Evolutionary conservation across 2,888 invertebrate genomes (phyloP).

Genomic region (Orthosia gracilis): DNA sequence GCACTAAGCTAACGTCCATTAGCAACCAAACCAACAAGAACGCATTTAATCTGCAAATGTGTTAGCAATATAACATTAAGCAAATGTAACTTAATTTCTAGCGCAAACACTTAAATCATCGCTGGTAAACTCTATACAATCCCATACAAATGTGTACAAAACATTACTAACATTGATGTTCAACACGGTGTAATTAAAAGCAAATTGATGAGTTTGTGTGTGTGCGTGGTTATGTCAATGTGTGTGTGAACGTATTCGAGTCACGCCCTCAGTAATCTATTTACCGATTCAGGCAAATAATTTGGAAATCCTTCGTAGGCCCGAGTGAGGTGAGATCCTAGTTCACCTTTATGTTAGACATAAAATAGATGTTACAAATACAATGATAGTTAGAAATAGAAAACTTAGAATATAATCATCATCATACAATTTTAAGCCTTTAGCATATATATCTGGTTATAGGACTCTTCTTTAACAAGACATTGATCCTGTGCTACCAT

Average conservation of each 20-base stretch:
- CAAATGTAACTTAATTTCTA: constrained; percentile 57
- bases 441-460: neutral
- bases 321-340: constrained; percentile 35
- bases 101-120: constrained; percentile 61
- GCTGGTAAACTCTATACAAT: constrained; percentile 50
- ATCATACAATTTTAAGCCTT: neutral
- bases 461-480: neutral
- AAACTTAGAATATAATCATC: neutral
- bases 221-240: neutral
- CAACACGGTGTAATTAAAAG: constrained; percentile 58
- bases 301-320: constrained; percentile 69
- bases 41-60: constrained; percentile 29
- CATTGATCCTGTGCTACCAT: no score
- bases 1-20: constrained; percentile 4
- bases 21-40: constrained; percentile 23
- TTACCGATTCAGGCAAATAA: constrained; percentile 74
- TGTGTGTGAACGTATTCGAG: constrained; percentile 51
- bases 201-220: constrained; percentile 47
- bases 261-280: constrained; percentile 72
- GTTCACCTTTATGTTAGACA: constrained; percentile 38
- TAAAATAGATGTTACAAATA: constrained; percentile 31
- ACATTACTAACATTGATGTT: constrained; percentile 62
- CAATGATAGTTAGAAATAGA: neutral
- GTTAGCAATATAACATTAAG: constrained; percentile 44
- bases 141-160: constrained; percentile 59